Evolutionary conservation across 92 coral and sea anemone genomes (phyloP).

Genomic region (Phenganax stokvisi): DNA sequence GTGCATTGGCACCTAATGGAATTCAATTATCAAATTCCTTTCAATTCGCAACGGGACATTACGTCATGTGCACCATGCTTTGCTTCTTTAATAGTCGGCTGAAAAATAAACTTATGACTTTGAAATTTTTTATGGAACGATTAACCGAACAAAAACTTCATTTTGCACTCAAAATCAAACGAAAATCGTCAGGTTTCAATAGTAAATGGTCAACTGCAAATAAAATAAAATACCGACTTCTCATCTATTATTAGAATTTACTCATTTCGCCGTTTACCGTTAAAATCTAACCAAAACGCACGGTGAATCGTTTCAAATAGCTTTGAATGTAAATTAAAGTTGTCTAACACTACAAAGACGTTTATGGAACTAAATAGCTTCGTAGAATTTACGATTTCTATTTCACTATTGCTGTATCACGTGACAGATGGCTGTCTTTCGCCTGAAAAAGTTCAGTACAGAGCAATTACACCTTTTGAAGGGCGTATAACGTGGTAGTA

Average conservation of each 20-base stretch:
- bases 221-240: not conserved
- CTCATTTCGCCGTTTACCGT: not conserved
- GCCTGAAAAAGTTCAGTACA: no score
- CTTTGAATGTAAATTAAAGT: not conserved
- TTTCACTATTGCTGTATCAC: not conserved
- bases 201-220: not conserved
- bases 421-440: not conserved
- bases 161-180: not conserved
- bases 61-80: conserved; percentile 26
- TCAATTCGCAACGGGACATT: not conserved
- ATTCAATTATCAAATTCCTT: conserved; percentile 1
- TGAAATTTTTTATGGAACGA: not conserved
- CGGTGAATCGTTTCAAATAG: not conserved
- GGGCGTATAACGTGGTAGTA: not conserved
- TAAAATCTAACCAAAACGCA: not conserved
- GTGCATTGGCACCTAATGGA: conserved; percentile 8
- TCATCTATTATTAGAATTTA: not conserved
- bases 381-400: not conserved
- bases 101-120: not conserved
- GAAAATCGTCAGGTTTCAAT: not conserved
- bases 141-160: not conserved
- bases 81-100: not conserved
- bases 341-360: not conserved
- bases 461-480: not conserved
- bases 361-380: not conserved